Percentiles rank a stretch among this genome's conserved stretches.
phyloP scores from a whole-genome alignment of 2,797 vertebrate genomes.

The Ateles fusciceps region DNA sequence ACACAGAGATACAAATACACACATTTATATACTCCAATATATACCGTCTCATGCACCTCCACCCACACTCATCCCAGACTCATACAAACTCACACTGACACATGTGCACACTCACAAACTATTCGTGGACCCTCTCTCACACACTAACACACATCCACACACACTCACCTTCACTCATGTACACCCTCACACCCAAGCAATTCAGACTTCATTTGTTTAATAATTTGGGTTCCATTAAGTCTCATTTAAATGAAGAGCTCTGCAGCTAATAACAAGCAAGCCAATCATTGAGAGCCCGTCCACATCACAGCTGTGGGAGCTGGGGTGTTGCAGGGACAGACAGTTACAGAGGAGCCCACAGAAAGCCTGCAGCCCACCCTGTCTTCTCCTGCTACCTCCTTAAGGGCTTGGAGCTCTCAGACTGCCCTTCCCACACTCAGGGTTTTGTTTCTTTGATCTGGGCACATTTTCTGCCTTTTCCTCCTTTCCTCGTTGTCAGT shows the following conservation, averaged over 20 bases:
- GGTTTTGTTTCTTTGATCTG: neutral
- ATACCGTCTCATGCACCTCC: neutral
- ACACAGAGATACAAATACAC: neutral
- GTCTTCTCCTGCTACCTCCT: neutral
- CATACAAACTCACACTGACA: neutral
- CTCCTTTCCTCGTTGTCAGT: neutral
- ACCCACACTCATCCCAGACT: neutral
- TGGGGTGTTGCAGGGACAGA: neutral
- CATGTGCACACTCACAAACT: neutral
- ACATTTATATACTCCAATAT: neutral
- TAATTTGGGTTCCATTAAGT: neutral
- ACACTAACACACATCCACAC: neutral
- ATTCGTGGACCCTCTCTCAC: neutral
- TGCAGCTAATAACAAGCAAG: neutral
- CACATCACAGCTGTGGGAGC: fast-evolving
- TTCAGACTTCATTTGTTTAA: neutral
- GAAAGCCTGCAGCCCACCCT: neutral
- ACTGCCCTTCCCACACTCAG: neutral
- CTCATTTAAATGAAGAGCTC: neutral
- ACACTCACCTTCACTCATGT: neutral
- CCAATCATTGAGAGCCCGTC: neutral
- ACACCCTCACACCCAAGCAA: neutral
- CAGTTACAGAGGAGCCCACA: fast-evolving
- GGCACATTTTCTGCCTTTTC: neutral
- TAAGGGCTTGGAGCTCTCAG: neutral